Evolutionary conservation across 2,888 invertebrate species (phyloP).

Genomic region (Ceriagrion tenellum): DNA sequence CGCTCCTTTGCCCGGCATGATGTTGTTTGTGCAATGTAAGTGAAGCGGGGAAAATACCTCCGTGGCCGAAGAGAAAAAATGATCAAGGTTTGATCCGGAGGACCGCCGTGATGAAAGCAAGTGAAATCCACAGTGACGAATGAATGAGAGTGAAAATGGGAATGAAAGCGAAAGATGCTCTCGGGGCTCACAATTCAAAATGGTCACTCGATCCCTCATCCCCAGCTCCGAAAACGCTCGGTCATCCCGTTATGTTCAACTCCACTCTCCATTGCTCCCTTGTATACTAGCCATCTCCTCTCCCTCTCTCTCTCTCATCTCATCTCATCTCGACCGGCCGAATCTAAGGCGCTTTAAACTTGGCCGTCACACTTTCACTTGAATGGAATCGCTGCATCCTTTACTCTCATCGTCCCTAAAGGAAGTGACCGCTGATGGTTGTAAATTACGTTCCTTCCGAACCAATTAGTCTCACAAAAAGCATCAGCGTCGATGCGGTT

Average conservation of each 20-base stretch:
- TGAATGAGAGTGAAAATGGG: conserved; percentile 54
- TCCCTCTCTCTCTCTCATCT: too few relatives aligned
- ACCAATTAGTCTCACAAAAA: background rate
- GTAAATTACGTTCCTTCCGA: background rate
- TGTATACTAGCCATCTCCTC: too few relatives aligned
- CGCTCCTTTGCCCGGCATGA: background rate
- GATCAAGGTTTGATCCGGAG: background rate
- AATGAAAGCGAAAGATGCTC: conserved; percentile 42
- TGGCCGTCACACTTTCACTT: background rate
- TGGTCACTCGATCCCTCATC: background rate
- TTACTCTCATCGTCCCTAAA: background rate
- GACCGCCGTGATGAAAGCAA: background rate
- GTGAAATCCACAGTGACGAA: conserved; percentile 12
- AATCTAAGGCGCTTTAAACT: background rate
- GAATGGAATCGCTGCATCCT: background rate
- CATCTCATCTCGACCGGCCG: background rate
- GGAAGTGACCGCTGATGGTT: background rate
- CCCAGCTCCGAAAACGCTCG: background rate
- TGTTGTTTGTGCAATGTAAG: background rate
- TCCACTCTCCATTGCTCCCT: conserved; percentile 2
- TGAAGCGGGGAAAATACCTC: background rate
- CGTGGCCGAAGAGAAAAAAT: background rate
- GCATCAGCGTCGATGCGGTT: background rate
- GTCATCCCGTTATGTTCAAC: conserved; percentile 30
- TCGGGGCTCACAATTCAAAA: background rate